phyloP scores from a whole-genome alignment of 2,888 invertebrate genomes.

The Andricus quercusramuli region DNA sequence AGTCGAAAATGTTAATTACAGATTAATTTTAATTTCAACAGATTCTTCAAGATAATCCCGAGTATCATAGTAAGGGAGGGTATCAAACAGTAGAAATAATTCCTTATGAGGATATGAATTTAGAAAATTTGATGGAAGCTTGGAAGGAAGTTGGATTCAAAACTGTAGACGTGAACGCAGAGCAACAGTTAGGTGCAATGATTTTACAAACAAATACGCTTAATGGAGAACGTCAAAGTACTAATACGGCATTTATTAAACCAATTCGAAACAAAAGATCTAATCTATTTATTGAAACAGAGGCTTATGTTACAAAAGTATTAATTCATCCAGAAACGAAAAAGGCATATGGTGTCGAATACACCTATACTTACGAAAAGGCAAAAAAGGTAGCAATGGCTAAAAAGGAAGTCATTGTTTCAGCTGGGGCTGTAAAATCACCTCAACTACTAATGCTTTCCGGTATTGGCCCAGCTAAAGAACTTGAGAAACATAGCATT shows the following conservation, averaged over 20 bases:
- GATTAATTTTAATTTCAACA: neutral
- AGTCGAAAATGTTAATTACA: neutral
- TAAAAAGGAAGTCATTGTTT: constrained; percentile 63
- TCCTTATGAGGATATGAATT: constrained; percentile 83
- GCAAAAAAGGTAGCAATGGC: constrained; percentile 83
- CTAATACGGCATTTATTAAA: constrained; percentile 21
- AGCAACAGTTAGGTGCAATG: constrained; percentile 82
- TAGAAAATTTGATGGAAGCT: constrained; percentile 81
- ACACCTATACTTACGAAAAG: constrained; percentile 81
- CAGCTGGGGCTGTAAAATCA: constrained; percentile 91
- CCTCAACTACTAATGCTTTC: constrained; percentile 93
- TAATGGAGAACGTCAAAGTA: constrained; percentile 21
- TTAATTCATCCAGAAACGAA: constrained; percentile 85
- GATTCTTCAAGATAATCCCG: constrained; percentile 69
- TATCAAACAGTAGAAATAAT: constrained; percentile 84
- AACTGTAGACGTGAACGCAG: constrained; percentile 81
- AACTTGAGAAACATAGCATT: constrained; percentile 85
- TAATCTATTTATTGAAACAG: constrained; percentile 31
- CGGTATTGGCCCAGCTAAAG: constrained; percentile 88
- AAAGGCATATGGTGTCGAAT: constrained; percentile 88
- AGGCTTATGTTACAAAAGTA: constrained; percentile 86
- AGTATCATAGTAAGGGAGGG: constrained; percentile 80
- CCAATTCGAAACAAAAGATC: constrained; percentile 58
- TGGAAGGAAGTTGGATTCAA: constrained; percentile 83
- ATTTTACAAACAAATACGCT: constrained; percentile 79